phyloP scores from a whole-genome alignment of 2,888 invertebrate species.

The Ptilodon capucinus region DNA sequence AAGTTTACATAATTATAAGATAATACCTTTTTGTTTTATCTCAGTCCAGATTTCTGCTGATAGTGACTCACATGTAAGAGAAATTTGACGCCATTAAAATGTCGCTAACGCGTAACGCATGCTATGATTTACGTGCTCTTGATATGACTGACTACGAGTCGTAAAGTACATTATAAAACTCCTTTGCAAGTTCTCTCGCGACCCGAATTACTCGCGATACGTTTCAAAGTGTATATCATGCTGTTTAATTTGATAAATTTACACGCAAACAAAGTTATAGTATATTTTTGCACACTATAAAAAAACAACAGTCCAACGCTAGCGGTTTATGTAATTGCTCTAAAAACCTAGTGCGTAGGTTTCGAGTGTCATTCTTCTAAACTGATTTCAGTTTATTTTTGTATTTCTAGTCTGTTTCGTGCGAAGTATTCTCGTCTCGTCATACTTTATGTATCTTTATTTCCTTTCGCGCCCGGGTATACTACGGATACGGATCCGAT shows the following conservation, averaged over 20 bases:
- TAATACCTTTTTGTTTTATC: slow-evolving; percentile 28
- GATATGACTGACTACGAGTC: slow-evolving; percentile 39
- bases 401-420: slow-evolving; percentile 20
- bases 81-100: slow-evolving; percentile 33
- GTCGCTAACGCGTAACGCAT: slow-evolving; percentile 43
- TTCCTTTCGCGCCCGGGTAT: not conserved
- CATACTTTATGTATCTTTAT: slow-evolving; percentile 1
- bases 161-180: slow-evolving; percentile 16
- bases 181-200: slow-evolving; percentile 10
- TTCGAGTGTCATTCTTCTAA: slow-evolving; percentile 44
- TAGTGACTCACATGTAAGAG: slow-evolving; percentile 35
- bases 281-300: slow-evolving; percentile 47
- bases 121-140: slow-evolving; percentile 45
- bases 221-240: slow-evolving; percentile 36
- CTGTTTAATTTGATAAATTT: slow-evolving; percentile 46
- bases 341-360: slow-evolving; percentile 55
- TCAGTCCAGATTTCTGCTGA: slow-evolving; percentile 32
- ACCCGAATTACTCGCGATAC: slow-evolving; percentile 41
- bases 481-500: slow-evolving; percentile 41
- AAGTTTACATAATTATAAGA: slow-evolving; percentile 35
- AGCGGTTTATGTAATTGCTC: slow-evolving; percentile 57
- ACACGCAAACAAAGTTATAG: slow-evolving; percentile 40
- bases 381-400: slow-evolving; percentile 47
- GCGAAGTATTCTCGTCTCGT: slow-evolving; percentile 16
- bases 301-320: slow-evolving; percentile 37